Percentiles rank a stretch among this genome's conserved stretches.
These are phyloP conservation scores for Ceratina japonica DNA, from an alignment of 1,140 invertebrate genomes.

Conservation along the genomic window DNA sequence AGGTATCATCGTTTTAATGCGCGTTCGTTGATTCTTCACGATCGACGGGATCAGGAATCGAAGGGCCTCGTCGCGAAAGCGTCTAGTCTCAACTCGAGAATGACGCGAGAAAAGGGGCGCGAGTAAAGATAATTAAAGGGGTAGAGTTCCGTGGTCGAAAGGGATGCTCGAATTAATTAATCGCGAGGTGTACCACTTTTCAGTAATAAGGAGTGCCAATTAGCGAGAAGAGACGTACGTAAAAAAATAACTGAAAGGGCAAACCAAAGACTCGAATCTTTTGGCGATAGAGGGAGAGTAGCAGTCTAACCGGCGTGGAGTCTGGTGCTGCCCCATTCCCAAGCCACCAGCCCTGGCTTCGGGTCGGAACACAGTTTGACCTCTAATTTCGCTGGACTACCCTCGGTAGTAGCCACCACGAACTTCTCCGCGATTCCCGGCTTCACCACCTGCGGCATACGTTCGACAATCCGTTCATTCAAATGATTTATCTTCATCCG, in stretches of 20 bases:
- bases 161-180: slow-evolving; percentile 57
- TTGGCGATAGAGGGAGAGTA: slow-evolving; percentile 39
- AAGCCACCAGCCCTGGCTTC: slow-evolving; percentile 86
- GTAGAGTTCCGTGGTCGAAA: not conserved
- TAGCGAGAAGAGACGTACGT: slow-evolving; percentile 43
- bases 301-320: slow-evolving; percentile 85
- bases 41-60: slow-evolving; percentile 10
- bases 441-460: slow-evolving; percentile 71
- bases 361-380: slow-evolving; percentile 89
- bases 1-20: not conserved
- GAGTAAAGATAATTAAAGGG: slow-evolving; percentile 32
- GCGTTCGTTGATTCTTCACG: not conserved
- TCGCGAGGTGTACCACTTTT: slow-evolving; percentile 45
- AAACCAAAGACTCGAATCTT: slow-evolving; percentile 79
- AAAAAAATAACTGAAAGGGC: slow-evolving; percentile 60
- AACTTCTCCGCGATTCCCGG: slow-evolving; percentile 74
- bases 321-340: slow-evolving; percentile 91
- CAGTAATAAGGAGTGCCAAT: slow-evolving; percentile 52
- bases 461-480: slow-evolving; percentile 27
- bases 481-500: not conserved
- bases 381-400: slow-evolving; percentile 77
- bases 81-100: slow-evolving; percentile 26
- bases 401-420: slow-evolving; percentile 81
- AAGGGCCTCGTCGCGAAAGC: slow-evolving; percentile 34
- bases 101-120: slow-evolving; percentile 10